Base-by-base conservation (phyloP, 2,113 vertebrate genomes). In the Halcyon malimbica region DNA sequence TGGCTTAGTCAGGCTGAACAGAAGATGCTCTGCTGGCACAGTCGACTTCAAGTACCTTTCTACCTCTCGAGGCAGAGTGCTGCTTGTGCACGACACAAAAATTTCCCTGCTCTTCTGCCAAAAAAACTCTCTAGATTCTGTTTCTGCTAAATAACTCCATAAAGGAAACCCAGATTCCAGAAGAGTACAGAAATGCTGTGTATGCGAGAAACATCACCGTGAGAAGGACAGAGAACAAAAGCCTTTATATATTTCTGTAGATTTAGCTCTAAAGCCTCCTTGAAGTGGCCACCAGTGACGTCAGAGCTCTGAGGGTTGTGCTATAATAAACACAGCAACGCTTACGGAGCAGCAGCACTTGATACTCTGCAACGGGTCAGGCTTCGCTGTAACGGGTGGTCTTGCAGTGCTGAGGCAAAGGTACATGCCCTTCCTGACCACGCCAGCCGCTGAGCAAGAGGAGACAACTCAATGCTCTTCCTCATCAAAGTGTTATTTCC, bases 21-120 rank as follows among this genome's bases (percentile, higher is more conserved):
- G 39, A 78, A 68, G 44, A 77, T 63, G 41, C 17, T 91, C 56
- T 75, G 89, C 60, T 92, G 56, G 44, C 50, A 76, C 14, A 41
- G 41, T 39, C 0, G 0, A 16, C 83, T 56, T 64, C 44, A 62
- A 68, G 33, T 90, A 51, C n/a, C 81, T 85, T 68, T 87, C 33
- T 51, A 54, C 7, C 44, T 89, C 83, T 70, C 41, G 17, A 84
- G 41, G 56, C 37, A 89, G n/a, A 73, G 48, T 26, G 60, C 24
- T 68, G 70, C 35, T 75, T 57, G 62, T 0, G 0, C 4, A 5
- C 0, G 0, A 78, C 26, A 41, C 46, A 78, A 68, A 93, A 63
- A 35, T 26, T 12, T 42, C 21, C 16, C 41, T 11, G 5, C 25
- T 80, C n/a, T 44, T 48, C 76, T 87, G 80, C 56, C 89, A 68